A percentile compares a stretch with the other conserved stretches of the same genome.
These are phyloP conservation scores for Nansenia antarctica DNA, from an alignment of 2,113 vertebrate genomes.

Conservation along the genomic window DNA sequence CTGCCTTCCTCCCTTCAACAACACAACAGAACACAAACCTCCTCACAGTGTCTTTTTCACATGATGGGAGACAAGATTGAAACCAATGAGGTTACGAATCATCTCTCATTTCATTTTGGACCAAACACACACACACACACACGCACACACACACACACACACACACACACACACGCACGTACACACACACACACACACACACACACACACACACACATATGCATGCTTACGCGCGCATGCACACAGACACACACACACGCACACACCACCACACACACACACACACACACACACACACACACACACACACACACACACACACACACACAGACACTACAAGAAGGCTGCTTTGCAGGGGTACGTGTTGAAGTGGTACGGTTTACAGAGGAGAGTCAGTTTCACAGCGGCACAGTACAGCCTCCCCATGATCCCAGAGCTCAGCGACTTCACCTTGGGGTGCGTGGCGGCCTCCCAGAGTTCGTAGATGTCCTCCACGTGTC, in stretches of 20 bases:
- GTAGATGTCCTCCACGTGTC: constrained; percentile 84
- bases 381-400: constrained; percentile 87
- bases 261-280: too few relatives aligned
- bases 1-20: background rate
- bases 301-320: too few relatives aligned
- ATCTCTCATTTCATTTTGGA: constrained; percentile 1
- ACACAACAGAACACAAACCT: background rate
- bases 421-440: constrained; percentile 76
- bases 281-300: too few relatives aligned
- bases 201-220: too few relatives aligned
- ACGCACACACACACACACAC: too few relatives aligned
- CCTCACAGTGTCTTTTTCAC: background rate
- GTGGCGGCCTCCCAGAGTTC: constrained; percentile 88
- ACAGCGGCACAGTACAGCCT: constrained; percentile 84
- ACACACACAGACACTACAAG: constrained; percentile 64
- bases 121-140: constrained; percentile 22
- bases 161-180: too few relatives aligned
- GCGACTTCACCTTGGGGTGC: constrained; percentile 76
- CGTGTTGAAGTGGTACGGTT: constrained; percentile 66
- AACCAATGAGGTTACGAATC: constrained; percentile 52
- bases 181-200: too few relatives aligned
- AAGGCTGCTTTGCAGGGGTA: constrained; percentile 92
- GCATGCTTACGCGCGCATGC: too few relatives aligned
- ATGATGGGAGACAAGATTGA: constrained; percentile 22
- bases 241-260: too few relatives aligned